These are phyloP conservation scores for Tetragonula carbonaria DNA, from an alignment of 2,888 invertebrate species.

Conservation along the genomic window DNA sequence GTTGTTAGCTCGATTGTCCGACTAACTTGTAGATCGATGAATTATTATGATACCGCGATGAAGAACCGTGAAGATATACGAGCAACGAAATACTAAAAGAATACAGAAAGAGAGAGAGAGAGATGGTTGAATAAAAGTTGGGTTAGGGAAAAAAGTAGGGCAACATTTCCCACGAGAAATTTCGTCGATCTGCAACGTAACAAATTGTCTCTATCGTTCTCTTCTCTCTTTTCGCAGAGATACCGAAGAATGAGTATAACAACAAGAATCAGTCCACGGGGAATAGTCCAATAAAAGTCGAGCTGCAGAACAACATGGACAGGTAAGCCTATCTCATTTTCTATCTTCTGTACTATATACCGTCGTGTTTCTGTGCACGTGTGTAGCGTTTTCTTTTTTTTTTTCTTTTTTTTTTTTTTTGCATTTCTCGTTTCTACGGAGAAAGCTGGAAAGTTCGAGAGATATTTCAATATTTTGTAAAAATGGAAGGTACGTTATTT, in stretches of 20 bases:
- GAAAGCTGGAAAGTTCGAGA: too few species aligned
- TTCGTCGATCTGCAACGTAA: constrained; percentile 56
- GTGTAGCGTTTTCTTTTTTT: too few species aligned
- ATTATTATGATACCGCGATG: constrained; percentile 20
- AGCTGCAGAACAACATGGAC: constrained; percentile 85
- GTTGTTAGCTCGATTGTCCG: neutral
- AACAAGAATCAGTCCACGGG: constrained; percentile 91
- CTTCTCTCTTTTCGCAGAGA: constrained; percentile 87
- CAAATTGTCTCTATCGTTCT: constrained; percentile 53
- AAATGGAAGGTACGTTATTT: too few species aligned
- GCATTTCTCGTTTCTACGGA: neutral
- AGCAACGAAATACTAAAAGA: neutral
- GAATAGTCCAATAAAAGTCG: constrained; percentile 93
- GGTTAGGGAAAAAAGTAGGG: constrained; percentile 14
- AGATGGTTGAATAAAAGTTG: constrained; percentile 15
- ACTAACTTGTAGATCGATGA: constrained; percentile 6
- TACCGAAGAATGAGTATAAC: constrained; percentile 96
- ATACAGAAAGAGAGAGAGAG: neutral
- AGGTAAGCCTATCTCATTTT: constrained; percentile 79
- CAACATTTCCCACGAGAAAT: constrained; percentile 70
- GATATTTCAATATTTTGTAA: too few species aligned
- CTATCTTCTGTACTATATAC: neutral
- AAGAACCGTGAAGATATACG: constrained; percentile 10
- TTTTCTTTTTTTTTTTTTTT: neutral
- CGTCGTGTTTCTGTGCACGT: too few species aligned